Evolutionary conservation across 2,797 vertebrate species (phyloP), one percentile per base, ranked within the genome.

Genomic region (Labeo calbasu): DNA sequence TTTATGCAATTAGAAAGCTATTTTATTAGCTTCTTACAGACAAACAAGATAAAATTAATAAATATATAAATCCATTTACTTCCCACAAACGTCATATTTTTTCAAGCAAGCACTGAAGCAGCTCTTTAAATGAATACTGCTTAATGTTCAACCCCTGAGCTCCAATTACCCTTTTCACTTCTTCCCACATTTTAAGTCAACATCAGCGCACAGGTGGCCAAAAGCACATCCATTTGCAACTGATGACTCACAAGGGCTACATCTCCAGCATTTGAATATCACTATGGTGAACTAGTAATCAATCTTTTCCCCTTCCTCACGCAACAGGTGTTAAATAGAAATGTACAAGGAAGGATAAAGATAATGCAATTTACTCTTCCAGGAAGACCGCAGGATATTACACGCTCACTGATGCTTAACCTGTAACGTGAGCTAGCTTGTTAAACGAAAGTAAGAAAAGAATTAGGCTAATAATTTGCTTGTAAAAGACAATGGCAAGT

Each of bases 91-190:
- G 1, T n/a, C n/a, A n/a, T 9, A 28, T n/a, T 13, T 57, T 5
- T 48, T 28, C 6, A 43, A n/a, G n/a, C 4, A 66, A 28, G 21
- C 1, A n/a, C 81, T 46, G 10, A 66, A 23, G n/a, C 46, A 50
- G 13, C 46, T 23, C 57, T 50, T 75, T 9, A 53, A 23, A 53
- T 51, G 23, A 36, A 51, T 17, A 17, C 32, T 11, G 50, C 46
- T 77, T 77, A 69, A 57, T 57, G 17, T 77, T 77, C 4, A 68
- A 68, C 71, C 71, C n/a, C 17, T 61, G 25, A 73, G 7, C 55
- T 61, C 4, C 25, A 73, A 36, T 66, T 36, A 40, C 70, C 71
- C 77, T 66, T 73, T 65, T 82, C 55, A 72, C 36, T 72, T 72
- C 21, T 3, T 19, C 12, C 46, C 43, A 81, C 14, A 63, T 65